Evolutionary conservation across 2,797 vertebrate genomes (phyloP).

Genomic region (Clarias fuscus): DNA sequence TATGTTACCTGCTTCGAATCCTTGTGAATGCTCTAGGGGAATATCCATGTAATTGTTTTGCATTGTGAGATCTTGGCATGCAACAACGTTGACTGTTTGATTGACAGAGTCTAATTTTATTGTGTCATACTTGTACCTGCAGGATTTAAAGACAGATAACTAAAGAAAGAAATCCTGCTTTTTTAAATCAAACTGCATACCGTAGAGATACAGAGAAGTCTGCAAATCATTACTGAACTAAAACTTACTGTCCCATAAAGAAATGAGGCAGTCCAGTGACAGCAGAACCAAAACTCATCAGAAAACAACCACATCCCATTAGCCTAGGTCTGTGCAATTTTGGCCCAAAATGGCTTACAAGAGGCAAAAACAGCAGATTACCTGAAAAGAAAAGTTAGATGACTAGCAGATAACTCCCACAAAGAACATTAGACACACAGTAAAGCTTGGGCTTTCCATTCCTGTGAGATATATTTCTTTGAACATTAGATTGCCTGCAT

Average conservation of each 20-base stretch:
- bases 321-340: slow-evolving; percentile 75
- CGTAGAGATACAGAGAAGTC: neutral
- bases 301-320: slow-evolving; percentile 71
- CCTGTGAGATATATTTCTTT: too few relatives aligned
- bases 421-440: neutral
- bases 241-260: slow-evolving; percentile 76
- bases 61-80: neutral
- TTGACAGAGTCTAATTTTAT: neutral
- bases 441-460: neutral
- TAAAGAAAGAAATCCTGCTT: neutral
- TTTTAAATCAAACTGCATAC: neutral
- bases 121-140: slow-evolving; percentile 11
- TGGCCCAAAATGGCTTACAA: slow-evolving; percentile 78
- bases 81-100: neutral
- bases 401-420: neutral
- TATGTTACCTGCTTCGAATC: neutral
- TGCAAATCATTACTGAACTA: neutral
- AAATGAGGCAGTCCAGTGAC: slow-evolving; percentile 78
- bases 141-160: neutral
- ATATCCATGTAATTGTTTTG: neutral
- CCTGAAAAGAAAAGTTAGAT: slow-evolving; percentile 57
- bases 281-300: slow-evolving; percentile 73
- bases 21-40: neutral
- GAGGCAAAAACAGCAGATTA: slow-evolving; percentile 74
- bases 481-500: too few relatives aligned